phyloP scores from a whole-genome alignment of 1,140 invertebrate genomes.

The Bombus waltoni region DNA sequence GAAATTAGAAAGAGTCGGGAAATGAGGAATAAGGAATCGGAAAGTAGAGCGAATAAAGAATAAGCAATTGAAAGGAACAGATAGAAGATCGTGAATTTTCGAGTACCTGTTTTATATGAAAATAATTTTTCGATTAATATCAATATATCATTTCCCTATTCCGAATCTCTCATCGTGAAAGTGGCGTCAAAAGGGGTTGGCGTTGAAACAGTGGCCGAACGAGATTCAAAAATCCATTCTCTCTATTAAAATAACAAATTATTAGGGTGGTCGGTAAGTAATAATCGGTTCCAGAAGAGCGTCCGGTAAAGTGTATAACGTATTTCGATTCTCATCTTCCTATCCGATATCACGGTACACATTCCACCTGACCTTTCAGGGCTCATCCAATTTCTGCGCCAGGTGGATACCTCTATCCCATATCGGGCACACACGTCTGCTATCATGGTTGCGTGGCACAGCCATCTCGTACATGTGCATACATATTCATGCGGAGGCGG shows the following conservation, averaged over 20 bases:
- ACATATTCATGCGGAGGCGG: constrained; percentile 28
- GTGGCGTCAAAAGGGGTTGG: too few relatives aligned
- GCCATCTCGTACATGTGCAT: not conserved
- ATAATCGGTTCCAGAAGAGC: constrained; percentile 3
- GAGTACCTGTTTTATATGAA: not conserved
- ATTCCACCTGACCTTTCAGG: constrained; percentile 51
- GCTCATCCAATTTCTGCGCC: constrained; percentile 56
- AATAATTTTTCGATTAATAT: not conserved
- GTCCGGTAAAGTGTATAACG: not conserved
- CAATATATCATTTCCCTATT: too few relatives aligned
- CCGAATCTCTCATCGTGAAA: not conserved
- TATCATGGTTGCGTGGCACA: not conserved
- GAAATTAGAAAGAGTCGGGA: too few relatives aligned
- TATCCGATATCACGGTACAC: constrained; percentile 27
- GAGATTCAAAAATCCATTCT: not conserved
- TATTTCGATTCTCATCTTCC: constrained; percentile 42
- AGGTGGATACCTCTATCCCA: constrained; percentile 22
- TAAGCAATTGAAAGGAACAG: too few relatives aligned
- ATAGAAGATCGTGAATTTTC: too few relatives aligned
- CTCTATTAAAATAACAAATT: constrained; percentile 6
- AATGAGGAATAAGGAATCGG: too few relatives aligned
- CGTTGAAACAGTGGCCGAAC: not conserved
- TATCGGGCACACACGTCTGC: not conserved
- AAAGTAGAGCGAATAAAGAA: too few relatives aligned
- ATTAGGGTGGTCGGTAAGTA: not conserved